Base-by-base conservation (phyloP, 1,140 invertebrate species). In the Cardiocondyla obscurior region DNA sequence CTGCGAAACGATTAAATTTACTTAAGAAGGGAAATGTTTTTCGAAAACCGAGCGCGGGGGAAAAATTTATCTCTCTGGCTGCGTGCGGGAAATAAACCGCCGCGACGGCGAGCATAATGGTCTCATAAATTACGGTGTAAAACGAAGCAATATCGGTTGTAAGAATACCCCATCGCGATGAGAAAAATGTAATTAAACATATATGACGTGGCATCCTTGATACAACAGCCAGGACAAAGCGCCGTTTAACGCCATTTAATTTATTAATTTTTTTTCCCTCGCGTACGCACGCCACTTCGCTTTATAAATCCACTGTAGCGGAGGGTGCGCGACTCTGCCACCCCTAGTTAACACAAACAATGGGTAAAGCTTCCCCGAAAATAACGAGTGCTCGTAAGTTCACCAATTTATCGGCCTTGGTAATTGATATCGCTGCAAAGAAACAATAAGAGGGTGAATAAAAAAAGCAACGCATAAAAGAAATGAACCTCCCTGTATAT, bases 271-370 rank as follows among this genome's bases (percentile, higher is more conserved):
- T n/a, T n/a, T n/a, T n/a, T n/a, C n/a, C n/a, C n/a, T 5, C 44
- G 12, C 44, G 6, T 64, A 49, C 30, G 36, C n/a, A n/a, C 6
- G 42, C 28, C 22, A n/a, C 42, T 49, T 64, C 19, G 14, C 44
- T 67, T 77, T 65, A 51, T 19, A 77, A 53, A 65, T 39, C 30
- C 16, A 53, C 44, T 77, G 51, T 65, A 28, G 46, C 42, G 36
- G 8, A 39, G 2, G 7, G 39, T 30, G 19, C 5, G 28, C 8
- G 30, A 3, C 22, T 2, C 22, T n/a, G 39, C 44, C 14, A 39
- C 22, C 73, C 65, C 67, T 77, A 77, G 74, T 60, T 51, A 65
- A 30, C 30, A 65, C 46, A 77, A 77, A 77, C 74, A 77, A 6
- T 53, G 58, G 33, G 19, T 77, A 53, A 39, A 12, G 60, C 39